Base-by-base conservation (phyloP, 1,140 invertebrate species). In the Neodiprion fabricii region DNA sequence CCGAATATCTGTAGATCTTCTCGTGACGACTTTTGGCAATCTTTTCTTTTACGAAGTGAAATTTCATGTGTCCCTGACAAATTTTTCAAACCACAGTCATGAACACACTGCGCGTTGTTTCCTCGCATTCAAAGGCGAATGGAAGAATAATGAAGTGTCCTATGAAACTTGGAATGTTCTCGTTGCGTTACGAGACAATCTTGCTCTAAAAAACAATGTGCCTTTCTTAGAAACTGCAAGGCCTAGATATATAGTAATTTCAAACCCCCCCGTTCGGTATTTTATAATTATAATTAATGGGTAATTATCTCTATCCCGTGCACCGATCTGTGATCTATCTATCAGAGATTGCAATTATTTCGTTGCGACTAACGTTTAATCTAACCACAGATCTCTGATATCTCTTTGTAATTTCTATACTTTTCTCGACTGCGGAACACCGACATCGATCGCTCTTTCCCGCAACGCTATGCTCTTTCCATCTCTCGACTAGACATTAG, bases 231-330 rank as follows among this genome's bases (percentile, higher is more conserved):
- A 61, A 61, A 61, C n/a, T 61, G n/a, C 53, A 61, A 61, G 8
- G 53, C 53, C 53, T 61, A 9, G 53, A 61, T 61, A 40, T 40
- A 61, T 61, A 61, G 53, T 17, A 61, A 61, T 61, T 61, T 61
- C 53, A 61, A 61, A 61, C 53, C 53, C 53, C 53, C 53, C 9
- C 53, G 3, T 14, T 61, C 53, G 53, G 9, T 61, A 61, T 61
- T 61, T 61, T 61, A 61, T 61, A 61, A 61, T 61, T 61, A 61
- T 61, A 61, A 61, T 61, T 61, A 61, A 61, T 61, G 53, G 53
- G 53, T 61, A 61, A 61, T 61, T 61, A 61, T 61, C 53, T 61
- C 53, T 61, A 61, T 61, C 53, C 9, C 53, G 53, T 14, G 8
- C 53, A 61, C 53, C 53, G 53, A 61, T 61, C 53, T 7, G 53